A percentile compares a stretch with the other conserved stretches of the same genome.
Evolutionary conservation across 2,797 vertebrate species (phyloP).

Genomic region (Hypotaenidia okinawae): DNA sequence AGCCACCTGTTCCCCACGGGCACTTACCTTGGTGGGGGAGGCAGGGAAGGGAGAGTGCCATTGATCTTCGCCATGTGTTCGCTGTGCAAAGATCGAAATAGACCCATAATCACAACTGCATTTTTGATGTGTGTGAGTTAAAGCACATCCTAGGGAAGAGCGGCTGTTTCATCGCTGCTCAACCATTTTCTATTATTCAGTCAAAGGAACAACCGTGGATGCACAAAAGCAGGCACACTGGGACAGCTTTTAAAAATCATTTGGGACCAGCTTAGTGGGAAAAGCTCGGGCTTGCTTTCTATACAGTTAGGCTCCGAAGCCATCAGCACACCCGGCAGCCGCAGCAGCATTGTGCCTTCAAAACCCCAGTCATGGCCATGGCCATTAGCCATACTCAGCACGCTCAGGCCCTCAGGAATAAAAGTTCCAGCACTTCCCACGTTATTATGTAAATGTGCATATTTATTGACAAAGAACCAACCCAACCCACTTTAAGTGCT

Average conservation of each 20-base stretch:
- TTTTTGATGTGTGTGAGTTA: background rate
- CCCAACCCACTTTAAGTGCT: background rate
- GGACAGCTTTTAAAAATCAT: background rate
- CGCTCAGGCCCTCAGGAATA: background rate
- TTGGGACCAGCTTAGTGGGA: background rate
- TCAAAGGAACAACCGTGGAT: background rate
- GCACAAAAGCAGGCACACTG: background rate
- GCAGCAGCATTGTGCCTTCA: background rate
- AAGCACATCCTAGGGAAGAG: background rate
- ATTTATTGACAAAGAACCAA: background rate
- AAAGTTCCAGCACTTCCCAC: background rate
- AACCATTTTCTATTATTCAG: background rate
- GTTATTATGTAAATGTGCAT: background rate
- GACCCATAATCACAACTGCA: background rate
- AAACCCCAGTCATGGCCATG: background rate
- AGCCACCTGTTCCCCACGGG: background rate
- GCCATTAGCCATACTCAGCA: accelerated
- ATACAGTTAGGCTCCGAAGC: background rate
- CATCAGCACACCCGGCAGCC: background rate
- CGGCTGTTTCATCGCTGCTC: background rate
- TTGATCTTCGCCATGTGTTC: background rate
- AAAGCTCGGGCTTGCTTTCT: background rate
- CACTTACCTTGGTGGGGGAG: background rate
- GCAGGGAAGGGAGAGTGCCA: background rate
- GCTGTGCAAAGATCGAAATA: background rate